Conservation (phyloP, 2,888 invertebrate genomes). For the Melolontha melolontha region DNA sequence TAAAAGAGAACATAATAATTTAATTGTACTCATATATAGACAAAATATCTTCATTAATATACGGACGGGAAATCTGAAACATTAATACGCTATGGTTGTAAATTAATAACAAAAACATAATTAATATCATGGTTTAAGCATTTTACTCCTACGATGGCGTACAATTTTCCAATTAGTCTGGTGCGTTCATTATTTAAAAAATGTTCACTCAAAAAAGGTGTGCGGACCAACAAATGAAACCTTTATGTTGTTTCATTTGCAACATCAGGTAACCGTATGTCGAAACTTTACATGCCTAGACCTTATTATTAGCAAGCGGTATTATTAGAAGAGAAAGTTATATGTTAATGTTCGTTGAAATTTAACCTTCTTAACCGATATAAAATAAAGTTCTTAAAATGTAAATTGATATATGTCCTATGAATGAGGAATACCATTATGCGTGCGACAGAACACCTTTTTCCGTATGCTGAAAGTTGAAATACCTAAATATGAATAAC, state of each 20-base stretch:
- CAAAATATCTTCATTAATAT: no score
- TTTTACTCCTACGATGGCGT: neutral
- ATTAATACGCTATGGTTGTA: no score
- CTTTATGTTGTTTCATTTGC: constrained; percentile 1
- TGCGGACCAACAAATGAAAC: neutral
- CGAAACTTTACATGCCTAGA: constrained; percentile 16
- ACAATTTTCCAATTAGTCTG: neutral
- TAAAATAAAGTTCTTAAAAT: neutral
- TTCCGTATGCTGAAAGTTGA: no score
- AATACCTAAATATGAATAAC: no score
- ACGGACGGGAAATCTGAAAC: no score
- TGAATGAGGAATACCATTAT: neutral
- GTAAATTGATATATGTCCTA: neutral
- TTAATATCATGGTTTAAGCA: no score
- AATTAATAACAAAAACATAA: no score
- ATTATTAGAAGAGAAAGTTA: constrained; percentile 10
- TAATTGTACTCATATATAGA: no score
- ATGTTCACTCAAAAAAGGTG: constrained; percentile 5
- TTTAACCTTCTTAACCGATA: constrained; percentile 9
- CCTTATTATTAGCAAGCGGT: neutral
- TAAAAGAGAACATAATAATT: no score
- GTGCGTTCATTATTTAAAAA: neutral
- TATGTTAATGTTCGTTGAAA: constrained; percentile 16
- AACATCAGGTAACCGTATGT: constrained; percentile 17
- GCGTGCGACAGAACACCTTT: no score